Percentiles rank a stretch among this genome's conserved stretches.
Conservation (phyloP, 1,140 invertebrate genomes). For the Proales similis region DNA sequence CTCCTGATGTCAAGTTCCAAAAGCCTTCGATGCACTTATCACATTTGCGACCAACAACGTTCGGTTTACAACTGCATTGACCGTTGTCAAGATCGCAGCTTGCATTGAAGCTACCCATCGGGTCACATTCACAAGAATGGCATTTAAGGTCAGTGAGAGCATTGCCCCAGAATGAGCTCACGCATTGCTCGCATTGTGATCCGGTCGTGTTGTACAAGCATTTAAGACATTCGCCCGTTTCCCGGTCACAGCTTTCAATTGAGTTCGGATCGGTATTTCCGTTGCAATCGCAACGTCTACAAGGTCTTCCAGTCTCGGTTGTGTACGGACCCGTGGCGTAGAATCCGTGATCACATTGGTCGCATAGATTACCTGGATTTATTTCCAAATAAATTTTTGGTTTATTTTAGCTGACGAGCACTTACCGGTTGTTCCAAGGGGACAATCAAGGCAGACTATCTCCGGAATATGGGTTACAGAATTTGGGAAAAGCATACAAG, state of each 20-base stretch:
- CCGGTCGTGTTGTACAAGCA: conserved; percentile 95
- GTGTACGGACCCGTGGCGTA: conserved; percentile 57
- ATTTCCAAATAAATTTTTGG: no score
- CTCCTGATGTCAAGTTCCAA: conserved; percentile 35
- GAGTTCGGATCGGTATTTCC: conserved; percentile 79
- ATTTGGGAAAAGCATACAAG: conserved; percentile 63
- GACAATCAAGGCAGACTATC: conserved; percentile 88
- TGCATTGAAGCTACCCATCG: background rate
- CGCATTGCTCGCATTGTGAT: conserved; percentile 70
- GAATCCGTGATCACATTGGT: conserved; percentile 79
- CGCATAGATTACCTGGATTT: conserved; percentile 73
- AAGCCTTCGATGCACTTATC: conserved; percentile 31
- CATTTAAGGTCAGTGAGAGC: conserved; percentile 74
- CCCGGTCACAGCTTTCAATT: conserved; percentile 57
- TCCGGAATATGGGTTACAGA: conserved; percentile 44
- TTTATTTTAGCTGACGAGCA: no score
- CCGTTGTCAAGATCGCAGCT: conserved; percentile 31
- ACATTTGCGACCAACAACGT: conserved; percentile 27
- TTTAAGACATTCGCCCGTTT: conserved; percentile 86
- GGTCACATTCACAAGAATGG: conserved; percentile 52
- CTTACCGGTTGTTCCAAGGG: conserved; percentile 80
- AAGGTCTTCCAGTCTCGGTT: conserved; percentile 57
- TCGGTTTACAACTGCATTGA: conserved; percentile 23
- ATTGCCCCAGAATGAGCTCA: conserved; percentile 63
- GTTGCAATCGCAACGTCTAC: conserved; percentile 82